A percentile compares a stretch with the other conserved stretches of the same genome.
Conservation (phyloP, 2,797 vertebrate species). For the Sebastes trivittatus region DNA sequence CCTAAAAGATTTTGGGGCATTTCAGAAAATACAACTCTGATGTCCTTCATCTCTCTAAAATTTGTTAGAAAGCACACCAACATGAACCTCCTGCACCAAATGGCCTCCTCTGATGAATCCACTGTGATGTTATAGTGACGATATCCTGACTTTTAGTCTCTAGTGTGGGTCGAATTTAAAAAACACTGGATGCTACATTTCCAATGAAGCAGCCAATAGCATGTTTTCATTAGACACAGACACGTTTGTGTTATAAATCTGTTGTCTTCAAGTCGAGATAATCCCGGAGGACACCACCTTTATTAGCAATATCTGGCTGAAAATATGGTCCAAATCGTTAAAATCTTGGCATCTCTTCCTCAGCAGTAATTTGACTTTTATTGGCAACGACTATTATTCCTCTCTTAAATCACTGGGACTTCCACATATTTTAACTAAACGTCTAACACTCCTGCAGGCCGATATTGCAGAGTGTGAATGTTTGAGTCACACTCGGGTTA, state of each 20-base stretch:
- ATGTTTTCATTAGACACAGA: background rate
- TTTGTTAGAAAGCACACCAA: too few species aligned
- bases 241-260: background rate
- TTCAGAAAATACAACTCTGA: background rate
- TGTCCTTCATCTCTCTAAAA: background rate
- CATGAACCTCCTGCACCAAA: slow-evolving; percentile 20
- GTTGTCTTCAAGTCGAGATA: background rate
- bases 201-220: background rate
- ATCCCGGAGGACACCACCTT: background rate
- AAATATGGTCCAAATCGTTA: background rate
- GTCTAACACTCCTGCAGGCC: slow-evolving; percentile 19
- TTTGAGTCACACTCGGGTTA: slow-evolving; percentile 31
- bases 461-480: slow-evolving; percentile 21
- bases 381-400: slow-evolving; percentile 8
- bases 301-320: background rate
- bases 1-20: background rate
- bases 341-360: slow-evolving; percentile 1
- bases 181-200: background rate
- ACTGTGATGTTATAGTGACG: background rate
- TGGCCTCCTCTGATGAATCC: slow-evolving; percentile 26
- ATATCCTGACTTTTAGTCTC: background rate
- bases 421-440: slow-evolving; percentile 31
- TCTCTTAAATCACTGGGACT: slow-evolving; percentile 21
- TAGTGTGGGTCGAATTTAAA: rapidly evolving
- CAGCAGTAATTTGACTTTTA: slow-evolving; percentile 17